phyloP scores from a whole-genome alignment of 2,113 vertebrate genomes.

The Muntiacus muntjak region DNA sequence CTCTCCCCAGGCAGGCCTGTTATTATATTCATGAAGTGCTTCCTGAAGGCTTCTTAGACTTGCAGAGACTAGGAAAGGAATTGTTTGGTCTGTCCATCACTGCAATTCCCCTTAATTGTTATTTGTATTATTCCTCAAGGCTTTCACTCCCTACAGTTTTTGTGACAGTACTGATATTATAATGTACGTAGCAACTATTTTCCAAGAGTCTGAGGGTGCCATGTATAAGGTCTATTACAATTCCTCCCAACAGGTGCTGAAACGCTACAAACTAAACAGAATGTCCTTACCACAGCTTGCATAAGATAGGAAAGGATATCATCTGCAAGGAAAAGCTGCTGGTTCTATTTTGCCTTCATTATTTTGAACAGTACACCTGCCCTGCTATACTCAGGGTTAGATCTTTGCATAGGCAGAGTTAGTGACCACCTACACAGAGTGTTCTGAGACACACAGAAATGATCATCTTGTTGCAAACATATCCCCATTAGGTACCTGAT shows the following conservation, averaged over 20 bases:
- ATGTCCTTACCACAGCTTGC: background rate
- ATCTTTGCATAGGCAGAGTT: background rate
- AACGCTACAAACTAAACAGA: slow-evolving; percentile 40
- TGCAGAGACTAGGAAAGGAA: slow-evolving; percentile 37
- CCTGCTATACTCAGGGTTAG: slow-evolving; percentile 37
- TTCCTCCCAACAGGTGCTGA: background rate
- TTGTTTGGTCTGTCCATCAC: slow-evolving; percentile 62
- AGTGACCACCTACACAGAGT: background rate
- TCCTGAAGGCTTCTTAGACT: slow-evolving; percentile 61
- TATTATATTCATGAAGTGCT: slow-evolving; percentile 60
- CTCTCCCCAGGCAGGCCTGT: slow-evolving; percentile 29
- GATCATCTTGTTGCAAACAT: background rate
- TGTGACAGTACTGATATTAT: slow-evolving; percentile 34
- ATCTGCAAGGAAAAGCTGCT: slow-evolving; percentile 34
- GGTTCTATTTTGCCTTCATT: slow-evolving; percentile 43
- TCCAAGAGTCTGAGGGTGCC: slow-evolving; percentile 13
- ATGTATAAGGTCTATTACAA: slow-evolving; percentile 36
- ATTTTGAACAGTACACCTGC: slow-evolving; percentile 43
- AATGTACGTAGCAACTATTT: slow-evolving; percentile 40
- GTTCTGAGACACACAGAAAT: background rate
- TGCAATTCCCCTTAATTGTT: slow-evolving; percentile 40
- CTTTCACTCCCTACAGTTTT: slow-evolving; percentile 39
- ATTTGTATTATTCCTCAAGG: slow-evolving; percentile 61
- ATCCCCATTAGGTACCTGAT: background rate
- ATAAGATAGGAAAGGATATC: slow-evolving; percentile 5